Percentiles rank a stretch among this genome's conserved stretches.
phyloP scores from a whole-genome alignment of 2,888 invertebrate species.

The Vesta saturnalis region DNA sequence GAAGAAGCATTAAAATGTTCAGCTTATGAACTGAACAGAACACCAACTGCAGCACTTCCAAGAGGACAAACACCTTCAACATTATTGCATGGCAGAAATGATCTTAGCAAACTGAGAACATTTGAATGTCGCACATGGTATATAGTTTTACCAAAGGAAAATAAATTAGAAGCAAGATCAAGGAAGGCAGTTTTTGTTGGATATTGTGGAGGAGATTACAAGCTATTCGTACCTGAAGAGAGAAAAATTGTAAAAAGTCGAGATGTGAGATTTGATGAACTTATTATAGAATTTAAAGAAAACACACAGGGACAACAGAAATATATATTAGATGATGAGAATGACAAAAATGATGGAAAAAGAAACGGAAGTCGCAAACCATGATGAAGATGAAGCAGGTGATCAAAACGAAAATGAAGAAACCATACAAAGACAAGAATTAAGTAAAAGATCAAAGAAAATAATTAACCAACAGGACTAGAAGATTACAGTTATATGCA shows the following conservation, averaged over 20 bases:
- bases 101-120: neutral
- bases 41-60: too few relatives aligned
- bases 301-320: neutral
- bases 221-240: neutral
- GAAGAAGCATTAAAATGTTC: neutral
- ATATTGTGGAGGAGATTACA: neutral
- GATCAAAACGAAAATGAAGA: neutral
- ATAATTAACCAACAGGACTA: neutral
- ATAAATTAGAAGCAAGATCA: too few relatives aligned
- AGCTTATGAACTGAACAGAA: neutral
- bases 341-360: neutral
- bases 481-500: neutral
- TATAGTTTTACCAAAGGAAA: too few relatives aligned
- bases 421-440: too few relatives aligned
- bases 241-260: neutral
- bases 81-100: neutral
- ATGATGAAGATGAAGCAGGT: neutral
- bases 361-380: neutral
- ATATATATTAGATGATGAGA: too few relatives aligned
- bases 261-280: too few relatives aligned
- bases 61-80: too few relatives aligned
- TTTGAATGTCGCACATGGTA: neutral
- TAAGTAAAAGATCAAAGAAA: neutral
- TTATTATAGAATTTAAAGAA: neutral
- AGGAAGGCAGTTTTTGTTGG: too few relatives aligned